Evolutionary conservation across 2,113 vertebrate genomes (phyloP).

Genomic region (Pica pica): DNA sequence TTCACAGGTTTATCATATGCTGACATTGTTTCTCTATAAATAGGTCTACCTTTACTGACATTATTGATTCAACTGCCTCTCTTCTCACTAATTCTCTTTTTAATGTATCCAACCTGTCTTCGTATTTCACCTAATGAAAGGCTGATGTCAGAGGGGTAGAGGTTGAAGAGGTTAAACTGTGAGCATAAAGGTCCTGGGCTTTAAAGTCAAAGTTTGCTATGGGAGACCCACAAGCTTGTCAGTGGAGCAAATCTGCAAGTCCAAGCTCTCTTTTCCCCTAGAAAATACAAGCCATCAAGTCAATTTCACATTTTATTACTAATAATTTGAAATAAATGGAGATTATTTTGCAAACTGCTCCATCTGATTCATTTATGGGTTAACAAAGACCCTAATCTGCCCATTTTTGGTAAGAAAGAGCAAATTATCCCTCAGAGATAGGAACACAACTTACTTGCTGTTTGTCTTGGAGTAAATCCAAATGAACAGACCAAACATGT

Average conservation of each 20-base stretch:
- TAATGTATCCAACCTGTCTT: conserved; percentile 28
- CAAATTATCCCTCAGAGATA: neutral
- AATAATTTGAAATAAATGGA: neutral
- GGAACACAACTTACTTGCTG: neutral
- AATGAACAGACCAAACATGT: neutral
- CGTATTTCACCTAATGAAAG: conserved; percentile 13
- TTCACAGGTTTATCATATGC: conserved; percentile 56
- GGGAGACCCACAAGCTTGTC: neutral
- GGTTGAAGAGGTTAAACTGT: conserved; percentile 20
- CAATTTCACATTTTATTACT: neutral
- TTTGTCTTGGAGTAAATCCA: neutral
- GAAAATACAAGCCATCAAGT: neutral
- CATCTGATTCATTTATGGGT: neutral
- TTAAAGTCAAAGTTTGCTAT: neutral
- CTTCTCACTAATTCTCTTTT: conserved; percentile 45
- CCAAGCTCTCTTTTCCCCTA: neutral
- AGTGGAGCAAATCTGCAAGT: neutral
- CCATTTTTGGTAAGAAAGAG: neutral
- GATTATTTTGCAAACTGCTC: neutral
- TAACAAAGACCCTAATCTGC: neutral
- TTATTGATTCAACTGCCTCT: conserved; percentile 52
- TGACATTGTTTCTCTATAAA: conserved; percentile 66
- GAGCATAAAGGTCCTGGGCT: neutral
- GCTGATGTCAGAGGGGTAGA: conserved; percentile 11
- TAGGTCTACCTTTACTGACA: conserved; percentile 57